phyloP scores from a whole-genome alignment of 2,797 vertebrate genomes.

The Falco biarmicus region DNA sequence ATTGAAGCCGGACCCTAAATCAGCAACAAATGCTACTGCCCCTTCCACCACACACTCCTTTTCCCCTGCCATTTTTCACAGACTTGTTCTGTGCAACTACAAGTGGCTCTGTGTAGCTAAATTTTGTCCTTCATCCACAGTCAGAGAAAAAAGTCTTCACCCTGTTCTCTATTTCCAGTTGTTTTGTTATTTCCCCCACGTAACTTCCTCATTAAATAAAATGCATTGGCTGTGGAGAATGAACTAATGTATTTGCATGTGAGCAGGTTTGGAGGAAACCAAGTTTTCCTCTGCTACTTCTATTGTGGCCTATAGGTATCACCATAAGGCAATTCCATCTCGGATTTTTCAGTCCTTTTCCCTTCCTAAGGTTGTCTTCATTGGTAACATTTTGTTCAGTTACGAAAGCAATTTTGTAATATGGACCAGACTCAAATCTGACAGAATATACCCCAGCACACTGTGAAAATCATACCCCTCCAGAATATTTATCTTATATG shows the following conservation, averaged over 20 bases:
- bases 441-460: background rate
- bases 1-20: background rate
- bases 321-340: background rate
- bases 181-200: rapidly evolving
- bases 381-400: background rate
- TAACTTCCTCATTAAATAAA: background rate
- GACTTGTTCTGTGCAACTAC: background rate
- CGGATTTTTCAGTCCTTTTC: background rate
- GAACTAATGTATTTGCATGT: background rate
- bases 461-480: background rate
- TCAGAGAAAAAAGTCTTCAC: background rate
- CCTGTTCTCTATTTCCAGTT: background rate
- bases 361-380: background rate
- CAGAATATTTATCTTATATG: background rate
- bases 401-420: background rate
- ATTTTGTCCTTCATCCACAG: background rate
- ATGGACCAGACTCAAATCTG: background rate
- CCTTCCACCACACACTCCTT: background rate
- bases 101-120: background rate
- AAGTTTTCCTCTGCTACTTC: background rate
- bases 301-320: rapidly evolving
- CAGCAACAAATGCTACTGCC: background rate
- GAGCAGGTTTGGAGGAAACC: background rate
- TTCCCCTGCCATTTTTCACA: slow-evolving; percentile 6
- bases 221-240: background rate